Base-by-base conservation (phyloP, 2,797 vertebrate genomes). In the Menidia menidia region DNA sequence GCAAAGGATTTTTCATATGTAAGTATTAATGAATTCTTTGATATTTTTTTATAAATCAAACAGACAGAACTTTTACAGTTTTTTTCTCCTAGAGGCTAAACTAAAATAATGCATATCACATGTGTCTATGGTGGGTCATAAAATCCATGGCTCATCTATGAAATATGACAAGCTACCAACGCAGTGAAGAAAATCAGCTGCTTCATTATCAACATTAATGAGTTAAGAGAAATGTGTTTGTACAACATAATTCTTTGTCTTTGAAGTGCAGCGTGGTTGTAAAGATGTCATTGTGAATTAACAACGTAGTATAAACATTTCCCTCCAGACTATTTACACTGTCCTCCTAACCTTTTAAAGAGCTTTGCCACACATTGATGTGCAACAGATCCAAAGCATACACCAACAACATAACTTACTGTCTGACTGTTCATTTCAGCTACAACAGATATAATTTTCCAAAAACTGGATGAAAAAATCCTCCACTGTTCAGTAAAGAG, bases 251-350 rank as follows among this genome's bases (percentile, higher is more conserved):
- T 45, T 63, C 4, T 0, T 32, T 15, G 14, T 9, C 48, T 73
- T 51, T 62, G 39, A 69, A 62, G 53, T 39, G 60, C 57, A 63
- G 50, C 56, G 32, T 31, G 47, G 55, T 42, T 60, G n/a, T 48
- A 62, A 77, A 81, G 41, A 41, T 70, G 73, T 67, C 65, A 33
- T 1, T 9, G 14, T 60, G 57, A 58, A 68, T 68, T 65, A 67
- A 68, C 35, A 54, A 31, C 44, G 25, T 19, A 13, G 43, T 2
- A 50, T 60, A 9, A 48, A 53, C n/a, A 25, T 61, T 64, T 72
- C 47, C 50, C 63, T 44, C 35, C 59, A 52, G 61, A 42, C 55
- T 57, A 41, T 71, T 47, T 33, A 9, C 25, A 18, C 16, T 69
- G 15, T 6, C 32, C 41, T 19, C 33, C 16, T 64, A 60, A 59